Evolutionary conservation across 2,888 invertebrate genomes (phyloP).

Genomic region (Prosopocoilus inquinatus): DNA sequence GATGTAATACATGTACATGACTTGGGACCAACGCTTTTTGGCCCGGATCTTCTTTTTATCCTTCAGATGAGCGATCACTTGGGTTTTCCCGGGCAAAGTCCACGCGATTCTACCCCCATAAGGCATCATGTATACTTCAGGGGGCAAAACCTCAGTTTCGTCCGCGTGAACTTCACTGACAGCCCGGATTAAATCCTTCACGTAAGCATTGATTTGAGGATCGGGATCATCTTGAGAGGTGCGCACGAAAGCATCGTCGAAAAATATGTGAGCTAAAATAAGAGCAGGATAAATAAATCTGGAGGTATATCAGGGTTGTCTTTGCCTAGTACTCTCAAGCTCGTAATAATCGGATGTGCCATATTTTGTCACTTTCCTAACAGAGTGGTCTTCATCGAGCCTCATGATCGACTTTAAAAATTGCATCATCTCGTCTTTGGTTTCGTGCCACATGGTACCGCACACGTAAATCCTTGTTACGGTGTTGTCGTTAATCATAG

Average conservation of each 20-base stretch:
- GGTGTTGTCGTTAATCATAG: slow-evolving; percentile 30
- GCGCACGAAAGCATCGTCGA: slow-evolving; percentile 79
- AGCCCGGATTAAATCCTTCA: slow-evolving; percentile 67
- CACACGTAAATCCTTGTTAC: slow-evolving; percentile 69
- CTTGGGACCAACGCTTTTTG: slow-evolving; percentile 92
- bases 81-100: slow-evolving; percentile 81
- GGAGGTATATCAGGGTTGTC: background rate
- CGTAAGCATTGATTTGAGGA: slow-evolving; percentile 78
- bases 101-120: slow-evolving; percentile 85
- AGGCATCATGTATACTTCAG: slow-evolving; percentile 75
- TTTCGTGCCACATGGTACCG: slow-evolving; percentile 97
- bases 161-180: slow-evolving; percentile 72
- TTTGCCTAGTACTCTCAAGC: slow-evolving; percentile 70
- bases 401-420: slow-evolving; percentile 86
- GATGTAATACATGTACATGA: slow-evolving; percentile 93
- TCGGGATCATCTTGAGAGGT: slow-evolving; percentile 64
- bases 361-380: slow-evolving; percentile 71
- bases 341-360: slow-evolving; percentile 83
- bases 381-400: slow-evolving; percentile 88
- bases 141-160: slow-evolving; percentile 63
- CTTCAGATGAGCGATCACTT: slow-evolving; percentile 83
- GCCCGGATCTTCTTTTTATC: slow-evolving; percentile 86
- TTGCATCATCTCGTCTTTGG: slow-evolving; percentile 84
- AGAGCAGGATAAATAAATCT: background rate
- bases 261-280: slow-evolving; percentile 70